These are phyloP conservation scores for Galago senegalensis DNA, from an alignment of 2,797 vertebrate species.

Conservation along the genomic window DNA sequence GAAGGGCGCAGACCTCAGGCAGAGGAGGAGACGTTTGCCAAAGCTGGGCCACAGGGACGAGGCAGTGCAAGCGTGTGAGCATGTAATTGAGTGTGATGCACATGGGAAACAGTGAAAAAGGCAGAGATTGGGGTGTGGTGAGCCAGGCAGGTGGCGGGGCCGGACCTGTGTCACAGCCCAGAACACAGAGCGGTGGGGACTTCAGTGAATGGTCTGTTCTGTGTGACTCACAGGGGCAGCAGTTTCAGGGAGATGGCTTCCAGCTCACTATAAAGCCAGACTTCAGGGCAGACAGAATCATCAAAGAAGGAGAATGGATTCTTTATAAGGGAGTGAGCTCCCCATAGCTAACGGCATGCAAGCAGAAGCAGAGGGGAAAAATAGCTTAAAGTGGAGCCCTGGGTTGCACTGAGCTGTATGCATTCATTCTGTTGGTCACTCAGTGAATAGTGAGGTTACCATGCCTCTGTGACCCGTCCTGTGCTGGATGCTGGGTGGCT, in stretches of 20 bases:
- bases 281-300: not conserved
- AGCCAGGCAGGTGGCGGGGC: not conserved
- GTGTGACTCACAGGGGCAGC: not conserved
- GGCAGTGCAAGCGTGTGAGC: not conserved
- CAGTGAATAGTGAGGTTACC: not conserved
- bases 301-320: not conserved
- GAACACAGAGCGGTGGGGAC: not conserved
- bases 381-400: too few relatives aligned
- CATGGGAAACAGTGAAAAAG: not conserved
- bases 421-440: not conserved
- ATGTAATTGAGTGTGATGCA: accelerated
- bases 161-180: not conserved
- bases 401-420: not conserved
- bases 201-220: not conserved
- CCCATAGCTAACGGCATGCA: not conserved
- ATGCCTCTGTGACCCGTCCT: not conserved
- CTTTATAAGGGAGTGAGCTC: not conserved
- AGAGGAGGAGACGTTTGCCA: accelerated
- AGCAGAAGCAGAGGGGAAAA: not conserved
- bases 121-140: not conserved
- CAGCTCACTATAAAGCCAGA: not conserved
- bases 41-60: not conserved
- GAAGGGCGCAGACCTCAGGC: too few relatives aligned
- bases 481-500: not conserved
- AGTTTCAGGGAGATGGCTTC: not conserved